Conservation (phyloP, 2,888 invertebrate genomes). For the Trissolcus japonicus region DNA sequence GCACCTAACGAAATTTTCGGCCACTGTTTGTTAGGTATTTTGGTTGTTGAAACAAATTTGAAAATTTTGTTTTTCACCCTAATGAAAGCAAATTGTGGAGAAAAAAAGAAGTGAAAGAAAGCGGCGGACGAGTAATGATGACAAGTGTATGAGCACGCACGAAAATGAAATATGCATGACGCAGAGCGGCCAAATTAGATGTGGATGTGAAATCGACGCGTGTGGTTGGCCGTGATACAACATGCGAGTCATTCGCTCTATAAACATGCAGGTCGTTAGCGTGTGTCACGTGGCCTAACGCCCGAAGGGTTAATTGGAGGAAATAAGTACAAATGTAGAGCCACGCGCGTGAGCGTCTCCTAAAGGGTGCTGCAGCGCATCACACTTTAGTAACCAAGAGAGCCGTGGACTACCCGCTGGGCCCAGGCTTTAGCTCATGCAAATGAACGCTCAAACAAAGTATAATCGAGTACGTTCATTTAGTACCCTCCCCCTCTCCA, state of each 20-base stretch:
- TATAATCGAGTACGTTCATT: too few species aligned
- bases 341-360: conserved; percentile 21
- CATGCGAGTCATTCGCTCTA: conserved; percentile 54
- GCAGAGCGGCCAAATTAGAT: conserved; percentile 42
- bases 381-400: conserved; percentile 51
- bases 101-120: conserved; percentile 7
- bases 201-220: conserved; percentile 51
- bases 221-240: conserved; percentile 55
- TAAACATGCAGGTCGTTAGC: conserved; percentile 71
- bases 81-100: conserved; percentile 4
- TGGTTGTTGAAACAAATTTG: background rate
- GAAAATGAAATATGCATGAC: conserved; percentile 55
- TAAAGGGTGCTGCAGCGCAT: conserved; percentile 54
- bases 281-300: conserved; percentile 68
- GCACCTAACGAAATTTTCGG: too few species aligned
- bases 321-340: conserved; percentile 62
- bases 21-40: too few species aligned
- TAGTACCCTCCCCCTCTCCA: too few species aligned
- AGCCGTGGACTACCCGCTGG: conserved; percentile 62
- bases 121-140: conserved; percentile 5
- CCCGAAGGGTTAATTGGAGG: conserved; percentile 75
- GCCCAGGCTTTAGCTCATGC: conserved; percentile 63
- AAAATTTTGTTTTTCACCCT: background rate
- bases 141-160: conserved; percentile 45
- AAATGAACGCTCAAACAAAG: conserved; percentile 64